A percentile compares a stretch with the other conserved stretches of the same genome.
These are phyloP conservation scores for Ectemnius cavifrons DNA, from an alignment of 2,888 invertebrate species.

Conservation along the genomic window DNA sequence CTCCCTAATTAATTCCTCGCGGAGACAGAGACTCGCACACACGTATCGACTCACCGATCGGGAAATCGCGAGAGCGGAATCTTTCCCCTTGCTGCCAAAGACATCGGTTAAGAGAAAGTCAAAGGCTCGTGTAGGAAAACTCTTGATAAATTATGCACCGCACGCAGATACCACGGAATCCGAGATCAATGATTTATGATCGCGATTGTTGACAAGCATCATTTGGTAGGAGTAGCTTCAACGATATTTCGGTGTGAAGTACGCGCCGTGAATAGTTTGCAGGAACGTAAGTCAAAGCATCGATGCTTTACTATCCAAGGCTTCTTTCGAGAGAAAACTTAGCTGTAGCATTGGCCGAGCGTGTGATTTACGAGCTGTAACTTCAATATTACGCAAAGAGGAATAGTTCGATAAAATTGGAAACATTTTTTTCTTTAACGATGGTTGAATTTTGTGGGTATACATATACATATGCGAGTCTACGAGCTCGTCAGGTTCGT, in stretches of 20 bases:
- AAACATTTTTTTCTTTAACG: too few relatives aligned
- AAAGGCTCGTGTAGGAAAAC: conserved; percentile 11
- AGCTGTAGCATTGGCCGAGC: too few relatives aligned
- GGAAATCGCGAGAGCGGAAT: background rate
- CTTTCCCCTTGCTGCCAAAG: conserved; percentile 28
- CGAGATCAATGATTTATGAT: conserved; percentile 47
- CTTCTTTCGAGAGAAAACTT: too few relatives aligned
- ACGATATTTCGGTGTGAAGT: background rate
- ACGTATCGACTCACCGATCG: background rate
- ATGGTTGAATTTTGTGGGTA: too few relatives aligned
- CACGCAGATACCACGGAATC: conserved; percentile 5
- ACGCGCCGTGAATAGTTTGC: too few relatives aligned
- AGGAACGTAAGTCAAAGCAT: too few relatives aligned
- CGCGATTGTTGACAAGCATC: background rate
- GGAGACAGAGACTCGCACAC: background rate
- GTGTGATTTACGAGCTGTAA: too few relatives aligned
- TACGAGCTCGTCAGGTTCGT: too few relatives aligned
- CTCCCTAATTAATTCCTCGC: background rate
- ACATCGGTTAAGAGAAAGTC: conserved; percentile 44
- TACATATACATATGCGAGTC: too few relatives aligned
- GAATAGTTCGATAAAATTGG: too few relatives aligned
- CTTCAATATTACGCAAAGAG: too few relatives aligned
- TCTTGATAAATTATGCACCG: conserved; percentile 55
- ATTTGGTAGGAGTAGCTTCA: background rate
- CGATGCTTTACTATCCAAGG: too few relatives aligned